Conservation (phyloP, 2,113 vertebrate genomes). For the Heptranchias perlo region DNA sequence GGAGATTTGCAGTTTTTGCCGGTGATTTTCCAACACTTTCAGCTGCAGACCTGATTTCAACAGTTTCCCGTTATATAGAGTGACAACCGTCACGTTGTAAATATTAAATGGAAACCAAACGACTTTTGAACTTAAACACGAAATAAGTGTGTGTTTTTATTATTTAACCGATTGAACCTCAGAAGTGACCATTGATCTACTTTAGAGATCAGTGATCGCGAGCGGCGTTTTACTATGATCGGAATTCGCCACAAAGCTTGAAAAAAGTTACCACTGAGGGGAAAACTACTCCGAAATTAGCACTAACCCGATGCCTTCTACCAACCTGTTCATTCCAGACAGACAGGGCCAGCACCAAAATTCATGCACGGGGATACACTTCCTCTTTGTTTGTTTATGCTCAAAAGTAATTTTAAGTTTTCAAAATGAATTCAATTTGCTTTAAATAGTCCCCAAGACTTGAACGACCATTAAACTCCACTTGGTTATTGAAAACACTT, state of each 20-base stretch:
- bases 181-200: not conserved
- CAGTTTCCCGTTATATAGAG: not conserved
- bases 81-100: not conserved
- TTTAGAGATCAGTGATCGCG: not conserved
- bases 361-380: not conserved
- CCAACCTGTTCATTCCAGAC: not conserved
- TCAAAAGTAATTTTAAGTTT: not conserved
- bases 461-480: not conserved
- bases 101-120: not conserved
- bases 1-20: not conserved
- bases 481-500: not conserved
- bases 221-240: not conserved
- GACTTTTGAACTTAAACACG: not conserved
- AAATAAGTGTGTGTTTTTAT: not conserved
- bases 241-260: not conserved
- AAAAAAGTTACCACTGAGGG: not conserved
- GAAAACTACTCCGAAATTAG: not conserved
- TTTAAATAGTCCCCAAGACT: not conserved
- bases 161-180: not conserved
- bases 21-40: not conserved
- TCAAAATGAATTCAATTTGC: not conserved
- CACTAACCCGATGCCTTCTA: not conserved
- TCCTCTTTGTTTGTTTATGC: not conserved
- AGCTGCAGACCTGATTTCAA: not conserved
- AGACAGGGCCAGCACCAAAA: not conserved